Base-by-base conservation (phyloP, 2,797 vertebrate species). In the Heterohyrax brucei region DNA sequence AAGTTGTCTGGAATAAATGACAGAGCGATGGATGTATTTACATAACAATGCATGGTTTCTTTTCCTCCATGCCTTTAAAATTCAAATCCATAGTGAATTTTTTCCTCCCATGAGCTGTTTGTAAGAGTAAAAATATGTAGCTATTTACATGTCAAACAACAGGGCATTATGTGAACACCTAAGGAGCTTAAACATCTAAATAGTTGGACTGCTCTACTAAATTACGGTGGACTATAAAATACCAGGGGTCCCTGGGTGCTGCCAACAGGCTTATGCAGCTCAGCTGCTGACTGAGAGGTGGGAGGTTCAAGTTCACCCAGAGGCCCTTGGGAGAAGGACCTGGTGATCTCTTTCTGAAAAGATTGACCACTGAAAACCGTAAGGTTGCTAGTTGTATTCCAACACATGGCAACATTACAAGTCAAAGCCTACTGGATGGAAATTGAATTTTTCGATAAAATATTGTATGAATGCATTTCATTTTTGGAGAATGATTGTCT, bases 61-160 rank as follows among this genome's bases (percentile, higher is more conserved):
- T 46, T 72, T 77, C 56, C 61, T 7, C 21, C 50, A 64, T 59
- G n/a, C 10, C 19, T 84, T 93, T 94, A 93, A 94, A 66, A 66
- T 66, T 53, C 91, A 14, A 75, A 48, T 81, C n/a, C 2, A 1
- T 68, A 16, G 59, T 91, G 14, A 26, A 1, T 50, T 90, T 90
- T 90, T 70, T 22, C 46, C 6, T 82, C 24, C 26, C 64, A 5
- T 22, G 68, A 66, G 10, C n/a, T 80, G 10, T 76, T 88, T 85
- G 14, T 66, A 80, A 26, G n/a, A 59, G 50, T 50, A 46, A 86
- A 95, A 76, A 81, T 44, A 14, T 77, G 0, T 77, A 70, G 30
- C 7, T 85, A 6, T 78, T 77, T 88, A 77, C n/a, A 85, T 5
- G 16, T 79, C 24, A 66, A 72, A 73, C 22, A 91, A 13, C 30